These are phyloP conservation scores for Ibycter americanus DNA, from an alignment of 2,797 vertebrate species.

Conservation along the genomic window DNA sequence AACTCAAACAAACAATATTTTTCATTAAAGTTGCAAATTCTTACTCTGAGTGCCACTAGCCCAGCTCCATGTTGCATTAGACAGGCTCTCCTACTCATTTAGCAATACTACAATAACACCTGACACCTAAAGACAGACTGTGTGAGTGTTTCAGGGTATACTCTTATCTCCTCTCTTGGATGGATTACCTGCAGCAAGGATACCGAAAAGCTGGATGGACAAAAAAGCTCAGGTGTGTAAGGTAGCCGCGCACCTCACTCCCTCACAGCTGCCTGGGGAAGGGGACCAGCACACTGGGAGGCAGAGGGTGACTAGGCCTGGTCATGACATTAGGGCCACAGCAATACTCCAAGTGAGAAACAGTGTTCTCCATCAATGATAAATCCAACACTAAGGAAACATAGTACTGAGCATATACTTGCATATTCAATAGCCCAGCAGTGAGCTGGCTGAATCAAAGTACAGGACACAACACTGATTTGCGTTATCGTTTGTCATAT, in stretches of 20 bases:
- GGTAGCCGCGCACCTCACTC: fast-evolving
- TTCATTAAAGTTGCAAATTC: not conserved
- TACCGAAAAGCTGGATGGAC: not conserved
- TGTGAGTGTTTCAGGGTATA: not conserved
- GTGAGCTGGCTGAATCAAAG: not conserved
- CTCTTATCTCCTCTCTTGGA: not conserved
- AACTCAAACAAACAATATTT: not conserved
- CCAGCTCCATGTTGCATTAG: not conserved
- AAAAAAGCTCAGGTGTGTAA: not conserved
- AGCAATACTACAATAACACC: not conserved
- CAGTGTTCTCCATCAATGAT: not conserved
- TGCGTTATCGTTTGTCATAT: not conserved
- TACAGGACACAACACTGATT: not conserved
- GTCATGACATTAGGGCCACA: not conserved
- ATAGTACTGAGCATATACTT: not conserved
- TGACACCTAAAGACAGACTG: not conserved
- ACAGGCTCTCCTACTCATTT: not conserved
- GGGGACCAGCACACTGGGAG: not conserved
- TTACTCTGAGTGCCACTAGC: not conserved
- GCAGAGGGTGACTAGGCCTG: not conserved
- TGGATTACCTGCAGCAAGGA: fast-evolving
- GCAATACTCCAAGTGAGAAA: not conserved
- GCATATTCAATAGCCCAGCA: not conserved
- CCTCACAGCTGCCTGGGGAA: not conserved
- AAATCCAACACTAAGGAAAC: not conserved